These are phyloP conservation scores for Diorhabda carinulata DNA, from an alignment of 1,140 invertebrate species.

Conservation along the genomic window DNA sequence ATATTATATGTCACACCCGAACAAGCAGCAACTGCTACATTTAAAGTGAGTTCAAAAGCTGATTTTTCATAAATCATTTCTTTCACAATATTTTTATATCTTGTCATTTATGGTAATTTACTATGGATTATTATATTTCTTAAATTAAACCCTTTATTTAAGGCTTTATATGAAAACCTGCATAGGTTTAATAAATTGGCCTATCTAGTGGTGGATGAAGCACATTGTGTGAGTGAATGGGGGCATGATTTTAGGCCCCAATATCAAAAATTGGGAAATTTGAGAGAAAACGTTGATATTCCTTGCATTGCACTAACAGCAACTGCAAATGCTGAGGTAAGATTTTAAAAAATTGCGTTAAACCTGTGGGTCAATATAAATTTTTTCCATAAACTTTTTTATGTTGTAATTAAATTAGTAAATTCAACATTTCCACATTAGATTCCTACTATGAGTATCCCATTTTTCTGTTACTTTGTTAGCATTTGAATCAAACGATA, in stretches of 20 bases:
- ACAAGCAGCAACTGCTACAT: slow-evolving; percentile 74
- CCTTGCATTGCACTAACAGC: slow-evolving; percentile 92
- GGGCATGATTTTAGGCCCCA: slow-evolving; percentile 96
- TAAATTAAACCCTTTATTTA: slow-evolving; percentile 13
- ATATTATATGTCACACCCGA: slow-evolving; percentile 92
- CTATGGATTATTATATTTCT: too few species aligned
- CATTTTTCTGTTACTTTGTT: too few species aligned
- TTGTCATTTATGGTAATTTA: too few species aligned
- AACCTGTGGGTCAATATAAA: too few species aligned
- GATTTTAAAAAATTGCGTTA: neutral
- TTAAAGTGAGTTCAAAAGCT: slow-evolving; percentile 53
- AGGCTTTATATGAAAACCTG: slow-evolving; percentile 57
- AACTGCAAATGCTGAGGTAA: slow-evolving; percentile 77
- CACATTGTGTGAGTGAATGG: slow-evolving; percentile 97
- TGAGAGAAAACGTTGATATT: slow-evolving; percentile 67
- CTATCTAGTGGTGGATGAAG: slow-evolving; percentile 91
- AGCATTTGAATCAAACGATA: too few species aligned
- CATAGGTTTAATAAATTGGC: slow-evolving; percentile 65
- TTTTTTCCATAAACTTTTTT: too few species aligned
- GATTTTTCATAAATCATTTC: neutral
- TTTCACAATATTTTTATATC: slow-evolving; percentile 40
- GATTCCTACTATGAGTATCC: too few species aligned
- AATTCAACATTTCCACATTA: too few species aligned
- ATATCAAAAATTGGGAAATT: slow-evolving; percentile 80
- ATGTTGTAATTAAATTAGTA: too few species aligned